Percentiles rank a stretch among this genome's conserved stretches.
These are phyloP conservation scores for Zophobas atratus DNA, from an alignment of 1,140 invertebrate species.

Conservation along the genomic window DNA sequence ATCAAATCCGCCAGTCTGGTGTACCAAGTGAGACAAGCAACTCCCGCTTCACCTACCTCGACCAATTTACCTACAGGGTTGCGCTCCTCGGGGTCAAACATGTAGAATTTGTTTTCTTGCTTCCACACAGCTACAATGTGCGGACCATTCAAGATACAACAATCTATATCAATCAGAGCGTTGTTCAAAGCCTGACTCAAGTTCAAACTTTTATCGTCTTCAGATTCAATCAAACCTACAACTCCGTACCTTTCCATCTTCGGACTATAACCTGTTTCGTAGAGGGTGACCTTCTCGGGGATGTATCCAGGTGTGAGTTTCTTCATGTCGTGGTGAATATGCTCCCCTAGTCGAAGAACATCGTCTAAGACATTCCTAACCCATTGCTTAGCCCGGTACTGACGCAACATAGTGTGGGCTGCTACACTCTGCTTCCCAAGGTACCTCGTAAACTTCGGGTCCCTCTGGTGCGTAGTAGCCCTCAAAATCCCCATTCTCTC, in stretches of 20 bases:
- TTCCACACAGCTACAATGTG: constrained; percentile 53
- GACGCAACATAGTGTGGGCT: constrained; percentile 53
- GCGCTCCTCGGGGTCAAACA: constrained; percentile 54
- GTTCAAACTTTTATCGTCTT: constrained; percentile 47
- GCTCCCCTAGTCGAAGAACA: neutral
- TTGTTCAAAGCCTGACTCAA: constrained; percentile 54
- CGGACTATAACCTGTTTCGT: neutral
- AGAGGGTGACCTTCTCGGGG: neutral
- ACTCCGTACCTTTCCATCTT: neutral
- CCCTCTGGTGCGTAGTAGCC: constrained; percentile 51
- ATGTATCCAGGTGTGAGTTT: neutral
- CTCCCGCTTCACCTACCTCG: neutral
- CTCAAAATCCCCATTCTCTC: constrained; percentile 50
- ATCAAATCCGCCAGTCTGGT: constrained; percentile 49
- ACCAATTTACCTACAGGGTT: constrained; percentile 48
- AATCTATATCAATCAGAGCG: constrained; percentile 54
- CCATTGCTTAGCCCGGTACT: constrained; percentile 55
- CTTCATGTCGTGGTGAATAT: neutral
- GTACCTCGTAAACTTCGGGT: constrained; percentile 34
- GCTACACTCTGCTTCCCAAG: constrained; percentile 50
- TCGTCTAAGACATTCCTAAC: neutral
- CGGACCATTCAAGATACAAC: constrained; percentile 53
- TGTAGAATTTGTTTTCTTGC: constrained; percentile 50
- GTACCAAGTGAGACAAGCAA: constrained; percentile 1
- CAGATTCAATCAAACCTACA: constrained; percentile 49